phyloP scores from a whole-genome alignment of 2,797 vertebrate genomes.

The Capromys pilorides region DNA sequence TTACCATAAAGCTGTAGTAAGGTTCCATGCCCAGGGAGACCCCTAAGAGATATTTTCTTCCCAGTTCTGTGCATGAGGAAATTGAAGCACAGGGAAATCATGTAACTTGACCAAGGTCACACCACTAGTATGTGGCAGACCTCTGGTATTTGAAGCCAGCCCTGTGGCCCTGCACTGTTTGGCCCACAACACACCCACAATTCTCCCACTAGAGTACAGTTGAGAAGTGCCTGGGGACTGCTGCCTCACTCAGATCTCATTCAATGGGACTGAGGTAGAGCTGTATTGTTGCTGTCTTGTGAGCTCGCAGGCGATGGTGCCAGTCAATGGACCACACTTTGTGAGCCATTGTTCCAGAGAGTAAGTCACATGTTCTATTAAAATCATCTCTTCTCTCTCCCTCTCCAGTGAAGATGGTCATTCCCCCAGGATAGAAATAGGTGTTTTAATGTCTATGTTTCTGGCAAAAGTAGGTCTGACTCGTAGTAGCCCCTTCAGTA shows the following conservation, averaged over 20 bases:
- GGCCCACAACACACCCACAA: not conserved
- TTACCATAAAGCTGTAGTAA: too few relatives aligned
- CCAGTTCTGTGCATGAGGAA: not conserved
- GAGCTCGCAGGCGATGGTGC: not conserved
- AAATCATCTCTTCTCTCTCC: not conserved
- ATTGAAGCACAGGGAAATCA: slow-evolving; percentile 32
- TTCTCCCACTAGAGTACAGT: not conserved
- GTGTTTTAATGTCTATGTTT: not conserved
- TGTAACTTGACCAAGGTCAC: slow-evolving; percentile 12
- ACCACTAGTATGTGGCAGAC: not conserved
- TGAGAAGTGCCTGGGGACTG: not conserved
- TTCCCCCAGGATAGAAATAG: not conserved
- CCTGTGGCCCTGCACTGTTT: not conserved
- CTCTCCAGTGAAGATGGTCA: not conserved
- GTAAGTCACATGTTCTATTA: not conserved
- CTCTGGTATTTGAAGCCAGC: not conserved
- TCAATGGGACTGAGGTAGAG: not conserved
- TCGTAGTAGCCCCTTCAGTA: not conserved
- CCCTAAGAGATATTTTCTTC: slow-evolving; percentile 1
- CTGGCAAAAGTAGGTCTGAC: slow-evolving; percentile 13
- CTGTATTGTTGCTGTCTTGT: not conserved
- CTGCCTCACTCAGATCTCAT: not conserved
- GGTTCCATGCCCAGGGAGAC: not conserved
- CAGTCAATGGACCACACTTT: not conserved
- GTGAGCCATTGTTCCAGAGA: not conserved